phyloP scores from a whole-genome alignment of 1,140 invertebrate species.

The Nymphalis io region DNA sequence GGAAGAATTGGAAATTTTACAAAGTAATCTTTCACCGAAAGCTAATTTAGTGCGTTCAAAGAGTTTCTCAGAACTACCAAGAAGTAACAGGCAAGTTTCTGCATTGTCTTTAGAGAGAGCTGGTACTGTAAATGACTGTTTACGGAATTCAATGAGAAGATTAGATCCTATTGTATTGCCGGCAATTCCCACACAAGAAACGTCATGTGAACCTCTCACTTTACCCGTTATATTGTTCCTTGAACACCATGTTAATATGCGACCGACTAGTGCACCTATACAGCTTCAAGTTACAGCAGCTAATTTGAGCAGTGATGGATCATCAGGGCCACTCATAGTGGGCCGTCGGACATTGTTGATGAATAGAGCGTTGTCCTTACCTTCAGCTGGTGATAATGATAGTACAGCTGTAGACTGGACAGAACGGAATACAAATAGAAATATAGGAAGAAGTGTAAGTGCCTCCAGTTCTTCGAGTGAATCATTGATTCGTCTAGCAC shows the following conservation, averaged over 20 bases:
- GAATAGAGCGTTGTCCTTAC: slow-evolving; percentile 69
- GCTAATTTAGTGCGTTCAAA: slow-evolving; percentile 62
- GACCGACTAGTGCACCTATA: slow-evolving; percentile 74
- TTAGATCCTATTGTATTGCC: slow-evolving; percentile 73
- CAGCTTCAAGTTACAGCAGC: slow-evolving; percentile 74
- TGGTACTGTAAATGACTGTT: slow-evolving; percentile 57
- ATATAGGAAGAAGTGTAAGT: slow-evolving; percentile 60
- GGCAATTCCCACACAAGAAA: slow-evolving; percentile 56
- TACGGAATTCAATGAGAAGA: slow-evolving; percentile 72
- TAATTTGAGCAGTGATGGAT: slow-evolving; percentile 67
- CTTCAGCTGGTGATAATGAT: slow-evolving; percentile 69
- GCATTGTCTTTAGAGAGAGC: slow-evolving; percentile 58
- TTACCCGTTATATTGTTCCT: slow-evolving; percentile 74
- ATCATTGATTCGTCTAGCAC: slow-evolving; percentile 53
- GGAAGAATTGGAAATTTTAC: slow-evolving; percentile 48
- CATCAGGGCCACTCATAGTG: slow-evolving; percentile 71
- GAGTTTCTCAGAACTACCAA: slow-evolving; percentile 67
- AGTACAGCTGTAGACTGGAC: slow-evolving; percentile 64
- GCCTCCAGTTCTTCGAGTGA: slow-evolving; percentile 70
- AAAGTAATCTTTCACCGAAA: slow-evolving; percentile 42
- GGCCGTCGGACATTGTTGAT: slow-evolving; percentile 68
- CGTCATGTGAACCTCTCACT: slow-evolving; percentile 62
- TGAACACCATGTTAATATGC: slow-evolving; percentile 73
- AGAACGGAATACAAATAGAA: slow-evolving; percentile 60
- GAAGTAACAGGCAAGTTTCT: slow-evolving; percentile 46